Evolutionary conservation across 2,797 vertebrate species (phyloP).

Genomic region (Glyptemys insculpta): DNA sequence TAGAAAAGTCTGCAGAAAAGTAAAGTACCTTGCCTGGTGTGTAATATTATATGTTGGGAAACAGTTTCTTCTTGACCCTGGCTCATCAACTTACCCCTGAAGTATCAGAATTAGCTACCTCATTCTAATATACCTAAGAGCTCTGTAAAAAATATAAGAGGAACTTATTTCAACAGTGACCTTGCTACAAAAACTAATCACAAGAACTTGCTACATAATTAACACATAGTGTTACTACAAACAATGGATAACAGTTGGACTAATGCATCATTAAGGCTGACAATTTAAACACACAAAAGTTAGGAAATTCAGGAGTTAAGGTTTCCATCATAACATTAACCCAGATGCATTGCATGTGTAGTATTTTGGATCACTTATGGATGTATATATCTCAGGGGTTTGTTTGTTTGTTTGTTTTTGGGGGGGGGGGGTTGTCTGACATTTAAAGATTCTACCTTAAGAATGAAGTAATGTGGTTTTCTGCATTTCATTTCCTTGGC

Average conservation of each 20-base stretch:
- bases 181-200: not conserved
- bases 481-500: not conserved
- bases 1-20: not conserved
- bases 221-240: not conserved
- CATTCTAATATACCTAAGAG: not conserved
- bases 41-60: not conserved
- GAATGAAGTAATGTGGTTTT: not conserved
- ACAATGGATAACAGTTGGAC: not conserved
- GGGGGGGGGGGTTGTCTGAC: not conserved
- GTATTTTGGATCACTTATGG: not conserved
- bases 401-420: not conserved
- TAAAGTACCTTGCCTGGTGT: not conserved
- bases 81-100: fast-evolving
- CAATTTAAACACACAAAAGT: not conserved
- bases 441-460: not conserved
- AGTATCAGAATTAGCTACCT: fast-evolving
- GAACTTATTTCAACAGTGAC: not conserved
- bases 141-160: not conserved
- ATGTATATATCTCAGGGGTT: too few relatives aligned
- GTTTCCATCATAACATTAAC: not conserved
- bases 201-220: not conserved
- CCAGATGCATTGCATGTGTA: fast-evolving
- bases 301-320: not conserved
- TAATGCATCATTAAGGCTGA: not conserved
- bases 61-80: not conserved